Conservation (phyloP, 2,113 vertebrate species). For the Phoenicopterus ruber region DNA sequence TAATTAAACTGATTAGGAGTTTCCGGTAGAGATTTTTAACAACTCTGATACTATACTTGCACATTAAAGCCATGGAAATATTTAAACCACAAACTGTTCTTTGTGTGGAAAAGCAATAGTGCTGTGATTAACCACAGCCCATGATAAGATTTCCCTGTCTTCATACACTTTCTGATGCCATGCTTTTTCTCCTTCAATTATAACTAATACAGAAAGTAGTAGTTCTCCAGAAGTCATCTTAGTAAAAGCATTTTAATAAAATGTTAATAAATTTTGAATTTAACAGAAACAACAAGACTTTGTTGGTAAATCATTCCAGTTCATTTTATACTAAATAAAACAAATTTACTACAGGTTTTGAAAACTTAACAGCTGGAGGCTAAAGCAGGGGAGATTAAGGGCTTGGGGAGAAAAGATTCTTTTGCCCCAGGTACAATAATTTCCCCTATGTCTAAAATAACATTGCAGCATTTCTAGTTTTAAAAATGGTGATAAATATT, state of each 20-base stretch:
- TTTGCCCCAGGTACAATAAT: not conserved
- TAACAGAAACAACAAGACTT: not conserved
- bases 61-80: constrained; percentile 72
- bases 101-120: constrained; percentile 77
- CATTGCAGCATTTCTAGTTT: not conserved
- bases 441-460: not conserved
- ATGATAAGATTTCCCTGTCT: constrained; percentile 71
- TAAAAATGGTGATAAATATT: not conserved
- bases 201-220: constrained; percentile 63
- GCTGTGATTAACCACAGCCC: constrained; percentile 79
- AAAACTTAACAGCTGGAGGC: not conserved
- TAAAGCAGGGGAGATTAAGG: not conserved
- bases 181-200: constrained; percentile 49
- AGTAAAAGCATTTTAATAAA: constrained; percentile 24
- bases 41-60: constrained; percentile 62
- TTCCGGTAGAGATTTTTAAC: constrained; percentile 60
- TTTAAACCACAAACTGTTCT: constrained; percentile 87
- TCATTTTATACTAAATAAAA: not conserved
- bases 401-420: not conserved
- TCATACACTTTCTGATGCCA: constrained; percentile 54
- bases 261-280: not conserved
- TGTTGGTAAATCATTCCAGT: not conserved
- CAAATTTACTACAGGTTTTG: not conserved
- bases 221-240: constrained; percentile 31
- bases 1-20: constrained; percentile 65